These are phyloP conservation scores for Rhagonycha fulva DNA, from an alignment of 2,888 invertebrate species.

Conservation along the genomic window DNA sequence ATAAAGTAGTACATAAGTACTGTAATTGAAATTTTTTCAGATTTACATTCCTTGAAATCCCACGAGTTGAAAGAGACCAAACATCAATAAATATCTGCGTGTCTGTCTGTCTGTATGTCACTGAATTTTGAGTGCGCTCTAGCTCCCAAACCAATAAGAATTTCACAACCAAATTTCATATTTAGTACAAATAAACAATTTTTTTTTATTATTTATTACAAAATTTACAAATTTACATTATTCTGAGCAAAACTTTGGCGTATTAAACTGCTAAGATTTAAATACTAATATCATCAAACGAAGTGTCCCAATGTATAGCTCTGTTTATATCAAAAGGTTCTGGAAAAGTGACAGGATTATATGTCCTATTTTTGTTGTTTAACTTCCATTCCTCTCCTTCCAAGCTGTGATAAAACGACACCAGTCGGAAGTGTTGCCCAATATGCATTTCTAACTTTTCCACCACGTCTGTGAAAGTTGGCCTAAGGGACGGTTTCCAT, in stretches of 20 bases:
- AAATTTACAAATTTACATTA: not conserved
- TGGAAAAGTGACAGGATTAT: constrained; percentile 42
- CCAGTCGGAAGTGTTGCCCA: constrained; percentile 60
- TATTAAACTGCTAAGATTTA: constrained; percentile 18
- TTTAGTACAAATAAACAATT: no score
- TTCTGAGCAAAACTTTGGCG: no score
- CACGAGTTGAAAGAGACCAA: no score
- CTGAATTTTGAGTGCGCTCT: no score
- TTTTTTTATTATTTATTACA: not conserved
- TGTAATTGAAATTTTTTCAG: no score
- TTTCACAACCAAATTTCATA: no score
- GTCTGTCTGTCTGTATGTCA: no score
- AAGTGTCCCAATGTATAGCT: constrained; percentile 40
- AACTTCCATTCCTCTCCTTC: constrained; percentile 59
- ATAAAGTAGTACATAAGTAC: no score
- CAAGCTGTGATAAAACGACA: constrained; percentile 68
- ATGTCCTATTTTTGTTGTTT: constrained; percentile 37
- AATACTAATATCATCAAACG: constrained; percentile 45
- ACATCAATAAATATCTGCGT: no score
- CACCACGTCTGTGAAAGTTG: constrained; percentile 66
- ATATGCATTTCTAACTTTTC: constrained; percentile 61
- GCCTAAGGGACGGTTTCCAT: constrained; percentile 65
- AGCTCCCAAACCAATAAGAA: no score
- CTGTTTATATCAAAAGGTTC: constrained; percentile 7
- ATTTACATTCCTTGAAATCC: no score